Evolutionary conservation across 2,888 invertebrate genomes (phyloP).

Genomic region (Tridacna crocea): DNA sequence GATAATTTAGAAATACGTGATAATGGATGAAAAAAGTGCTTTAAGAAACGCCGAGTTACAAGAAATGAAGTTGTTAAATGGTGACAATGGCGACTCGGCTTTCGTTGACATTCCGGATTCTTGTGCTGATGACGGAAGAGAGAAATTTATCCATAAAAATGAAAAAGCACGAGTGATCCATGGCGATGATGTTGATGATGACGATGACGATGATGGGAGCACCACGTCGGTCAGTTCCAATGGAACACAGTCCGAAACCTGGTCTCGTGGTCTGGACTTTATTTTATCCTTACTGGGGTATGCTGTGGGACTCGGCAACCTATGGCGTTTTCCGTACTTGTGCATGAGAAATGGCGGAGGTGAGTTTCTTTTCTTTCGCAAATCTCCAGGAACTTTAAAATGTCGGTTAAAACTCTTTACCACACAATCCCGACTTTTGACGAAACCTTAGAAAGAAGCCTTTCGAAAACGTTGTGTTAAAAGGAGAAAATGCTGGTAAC

Average conservation of each 20-base stretch:
- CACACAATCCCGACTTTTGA: no score
- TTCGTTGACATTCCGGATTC: neutral
- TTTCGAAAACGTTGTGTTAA: no score
- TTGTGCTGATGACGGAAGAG: neutral
- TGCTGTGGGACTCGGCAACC: slow-evolving; percentile 23
- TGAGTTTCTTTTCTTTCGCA: no score
- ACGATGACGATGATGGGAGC: neutral
- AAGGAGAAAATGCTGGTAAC: no score
- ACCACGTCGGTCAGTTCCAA: neutral
- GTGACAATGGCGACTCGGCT: neutral
- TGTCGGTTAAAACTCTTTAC: no score
- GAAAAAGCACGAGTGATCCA: neutral
- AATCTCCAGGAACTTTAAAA: no score
- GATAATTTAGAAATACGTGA: no score
- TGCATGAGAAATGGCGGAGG: slow-evolving; percentile 31
- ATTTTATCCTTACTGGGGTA: slow-evolving; percentile 29
- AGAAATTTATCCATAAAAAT: neutral
- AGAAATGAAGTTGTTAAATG: neutral
- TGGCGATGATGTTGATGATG: neutral
- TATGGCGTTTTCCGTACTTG: slow-evolving; percentile 27
- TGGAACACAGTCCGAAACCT: slow-evolving; percentile 6
- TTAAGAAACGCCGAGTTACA: neutral
- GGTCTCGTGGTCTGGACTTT: slow-evolving; percentile 25
- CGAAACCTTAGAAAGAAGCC: no score
- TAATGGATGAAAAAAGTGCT: no score